Conservation (phyloP, 2,113 vertebrate genomes). For the Brachyistius frenatus region DNA sequence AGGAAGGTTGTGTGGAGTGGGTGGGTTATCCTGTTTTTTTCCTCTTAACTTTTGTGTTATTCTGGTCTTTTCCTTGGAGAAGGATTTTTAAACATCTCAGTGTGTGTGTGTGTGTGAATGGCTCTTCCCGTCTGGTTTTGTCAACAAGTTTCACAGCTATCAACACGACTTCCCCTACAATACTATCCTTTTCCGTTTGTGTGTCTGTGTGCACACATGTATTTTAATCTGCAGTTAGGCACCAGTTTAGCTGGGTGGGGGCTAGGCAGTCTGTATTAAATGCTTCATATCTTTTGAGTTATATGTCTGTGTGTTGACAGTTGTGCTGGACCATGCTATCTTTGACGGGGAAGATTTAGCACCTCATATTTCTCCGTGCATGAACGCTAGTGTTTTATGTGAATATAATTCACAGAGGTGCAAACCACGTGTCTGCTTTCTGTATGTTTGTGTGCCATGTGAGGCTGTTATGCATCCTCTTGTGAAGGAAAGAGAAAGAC, state of each 20-base stretch:
- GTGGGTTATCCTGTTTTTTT: conserved; percentile 38
- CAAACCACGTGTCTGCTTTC: conserved; percentile 24
- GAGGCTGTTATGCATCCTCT: conserved; percentile 42
- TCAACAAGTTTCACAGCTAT: conserved; percentile 64
- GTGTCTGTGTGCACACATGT: background rate
- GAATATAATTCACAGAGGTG: conserved; percentile 24
- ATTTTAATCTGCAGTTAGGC: conserved; percentile 44
- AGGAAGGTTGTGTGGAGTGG: conserved; percentile 1
- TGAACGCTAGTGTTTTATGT: conserved; percentile 21
- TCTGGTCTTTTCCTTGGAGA: conserved; percentile 58
- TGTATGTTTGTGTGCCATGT: conserved; percentile 27
- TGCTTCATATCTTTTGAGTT: conserved; percentile 61
- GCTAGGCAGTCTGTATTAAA: conserved; percentile 39
- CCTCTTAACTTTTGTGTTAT: conserved; percentile 38
- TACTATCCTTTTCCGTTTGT: conserved; percentile 30
- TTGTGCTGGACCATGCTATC: conserved; percentile 45
- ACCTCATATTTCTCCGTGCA: conserved; percentile 33
- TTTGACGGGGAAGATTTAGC: conserved; percentile 56
- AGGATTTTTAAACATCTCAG: conserved; percentile 58
- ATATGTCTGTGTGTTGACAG: conserved; percentile 52
- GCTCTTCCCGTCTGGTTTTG: conserved; percentile 49
- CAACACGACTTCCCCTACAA: conserved; percentile 49
- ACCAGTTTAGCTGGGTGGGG: background rate
- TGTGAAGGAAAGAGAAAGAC: conserved; percentile 55
- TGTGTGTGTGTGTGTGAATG: conserved; percentile 50